phyloP scores from a whole-genome alignment of 2,797 vertebrate species.

The Carcharodon carcharias region DNA sequence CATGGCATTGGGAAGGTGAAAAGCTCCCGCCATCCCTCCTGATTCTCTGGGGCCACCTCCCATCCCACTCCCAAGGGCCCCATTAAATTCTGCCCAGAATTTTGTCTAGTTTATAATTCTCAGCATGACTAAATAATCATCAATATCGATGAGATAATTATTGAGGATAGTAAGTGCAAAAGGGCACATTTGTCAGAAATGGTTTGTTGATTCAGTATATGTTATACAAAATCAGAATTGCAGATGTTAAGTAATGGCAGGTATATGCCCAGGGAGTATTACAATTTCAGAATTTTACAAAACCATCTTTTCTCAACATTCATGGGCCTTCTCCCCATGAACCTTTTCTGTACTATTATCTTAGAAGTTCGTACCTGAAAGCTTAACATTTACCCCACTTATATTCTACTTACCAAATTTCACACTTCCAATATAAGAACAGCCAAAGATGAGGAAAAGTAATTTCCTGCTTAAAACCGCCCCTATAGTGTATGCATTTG shows the following conservation, averaged over 20 bases:
- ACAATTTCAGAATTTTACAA: neutral
- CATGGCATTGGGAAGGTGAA: too few species aligned
- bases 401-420: neutral
- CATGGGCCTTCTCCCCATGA: neutral
- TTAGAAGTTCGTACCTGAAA: neutral
- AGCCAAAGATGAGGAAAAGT: neutral
- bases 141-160: neutral
- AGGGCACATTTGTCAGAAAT: neutral
- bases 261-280: neutral
- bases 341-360: neutral
- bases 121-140: neutral
- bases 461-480: neutral
- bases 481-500: neutral
- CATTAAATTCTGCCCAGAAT: too few species aligned
- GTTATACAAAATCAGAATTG: neutral
- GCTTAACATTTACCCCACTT: neutral
- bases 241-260: neutral
- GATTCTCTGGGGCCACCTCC: too few species aligned
- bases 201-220: neutral
- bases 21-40: too few species aligned
- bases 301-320: neutral
- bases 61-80: too few species aligned
- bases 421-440: neutral
- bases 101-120: neutral
- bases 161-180: neutral